Conservation (phyloP, 2,888 invertebrate genomes). For the Hecatera dysodea region DNA sequence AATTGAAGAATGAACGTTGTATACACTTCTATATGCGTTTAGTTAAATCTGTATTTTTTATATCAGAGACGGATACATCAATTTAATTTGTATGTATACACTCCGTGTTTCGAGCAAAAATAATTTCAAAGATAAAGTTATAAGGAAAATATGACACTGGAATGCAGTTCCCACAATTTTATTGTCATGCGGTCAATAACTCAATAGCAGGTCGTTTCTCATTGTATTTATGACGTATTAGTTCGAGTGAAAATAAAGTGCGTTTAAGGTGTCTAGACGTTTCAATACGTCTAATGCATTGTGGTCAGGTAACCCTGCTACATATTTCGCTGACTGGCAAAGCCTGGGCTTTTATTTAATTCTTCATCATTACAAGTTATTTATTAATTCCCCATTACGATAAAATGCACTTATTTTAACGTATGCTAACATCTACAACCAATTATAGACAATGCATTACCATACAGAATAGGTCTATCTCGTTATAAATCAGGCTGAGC, state of each 20-base stretch:
- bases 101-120: not conserved
- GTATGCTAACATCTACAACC: too few relatives aligned
- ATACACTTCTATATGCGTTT: too few relatives aligned
- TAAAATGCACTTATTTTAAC: too few relatives aligned
- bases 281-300: not conserved
- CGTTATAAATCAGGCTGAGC: too few relatives aligned
- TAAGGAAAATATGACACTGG: not conserved
- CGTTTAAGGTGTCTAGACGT: not conserved
- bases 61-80: too few relatives aligned
- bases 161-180: constrained; percentile 28
- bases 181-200: constrained; percentile 12
- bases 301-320: not conserved
- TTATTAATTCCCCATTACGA: too few relatives aligned
- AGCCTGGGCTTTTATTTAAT: not conserved
- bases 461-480: too few relatives aligned
- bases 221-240: constrained; percentile 18
- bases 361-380: too few relatives aligned
- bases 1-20: too few relatives aligned
- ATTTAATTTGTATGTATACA: not conserved
- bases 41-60: too few relatives aligned
- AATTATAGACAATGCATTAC: too few relatives aligned
- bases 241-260: constrained; percentile 11
- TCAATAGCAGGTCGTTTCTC: constrained; percentile 8
- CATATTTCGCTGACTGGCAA: not conserved
- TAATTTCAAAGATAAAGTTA: not conserved